Evolutionary conservation across 2,113 vertebrate species (phyloP).

Genomic region (Odocoileus virginianus): DNA sequence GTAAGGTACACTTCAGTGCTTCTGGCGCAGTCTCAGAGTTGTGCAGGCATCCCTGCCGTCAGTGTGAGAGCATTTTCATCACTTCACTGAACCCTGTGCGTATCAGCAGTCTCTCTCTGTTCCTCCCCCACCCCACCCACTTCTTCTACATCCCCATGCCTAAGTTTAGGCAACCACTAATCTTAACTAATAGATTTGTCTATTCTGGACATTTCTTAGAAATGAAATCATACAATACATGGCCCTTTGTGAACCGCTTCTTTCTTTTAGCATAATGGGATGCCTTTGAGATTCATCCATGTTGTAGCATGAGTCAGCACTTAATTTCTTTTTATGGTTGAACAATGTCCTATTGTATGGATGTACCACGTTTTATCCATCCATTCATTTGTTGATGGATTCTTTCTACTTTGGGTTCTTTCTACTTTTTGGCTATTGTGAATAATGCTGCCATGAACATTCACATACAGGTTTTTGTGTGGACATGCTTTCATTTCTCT

Average conservation of each 20-base stretch:
- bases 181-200: background rate
- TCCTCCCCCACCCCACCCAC: background rate
- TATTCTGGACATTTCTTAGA: background rate
- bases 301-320: background rate
- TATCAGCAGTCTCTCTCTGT: background rate
- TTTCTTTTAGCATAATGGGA: background rate
- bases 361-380: background rate
- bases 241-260: background rate
- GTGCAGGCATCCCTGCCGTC: background rate
- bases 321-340: background rate
- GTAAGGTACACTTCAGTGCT: background rate
- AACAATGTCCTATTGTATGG: background rate
- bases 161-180: background rate
- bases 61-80: background rate
- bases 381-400: background rate
- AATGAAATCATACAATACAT: background rate
- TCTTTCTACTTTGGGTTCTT: background rate
- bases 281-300: background rate
- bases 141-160: background rate
- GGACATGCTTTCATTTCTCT: background rate
- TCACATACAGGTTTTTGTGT: background rate
- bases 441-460: background rate
- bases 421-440: background rate
- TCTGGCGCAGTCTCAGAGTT: background rate
- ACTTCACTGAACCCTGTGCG: rapidly evolving